Percentiles rank a stretch among this genome's conserved stretches.
Evolutionary conservation across 2,113 vertebrate species (phyloP).

Genomic region (Pogonocichla stellata): DNA sequence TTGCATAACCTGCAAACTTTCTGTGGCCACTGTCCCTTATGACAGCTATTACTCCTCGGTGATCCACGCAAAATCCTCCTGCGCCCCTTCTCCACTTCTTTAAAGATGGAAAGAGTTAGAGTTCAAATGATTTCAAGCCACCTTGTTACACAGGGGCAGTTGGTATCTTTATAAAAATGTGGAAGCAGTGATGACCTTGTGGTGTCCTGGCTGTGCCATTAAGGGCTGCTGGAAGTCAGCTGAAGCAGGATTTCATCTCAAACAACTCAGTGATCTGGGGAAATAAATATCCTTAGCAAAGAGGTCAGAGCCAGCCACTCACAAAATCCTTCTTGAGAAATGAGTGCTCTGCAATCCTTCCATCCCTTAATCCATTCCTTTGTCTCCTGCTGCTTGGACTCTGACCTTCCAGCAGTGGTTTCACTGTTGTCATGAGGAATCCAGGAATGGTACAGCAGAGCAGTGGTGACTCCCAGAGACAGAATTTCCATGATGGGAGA

Average conservation of each 20-base stretch:
- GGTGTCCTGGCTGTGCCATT: not conserved
- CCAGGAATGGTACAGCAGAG: not conserved
- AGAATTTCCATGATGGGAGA: not conserved
- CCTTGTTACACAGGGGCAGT: accelerated
- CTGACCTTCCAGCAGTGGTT: not conserved
- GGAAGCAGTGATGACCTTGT: not conserved
- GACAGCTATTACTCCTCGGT: not conserved
- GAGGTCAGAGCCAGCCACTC: not conserved
- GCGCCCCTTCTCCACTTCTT: not conserved
- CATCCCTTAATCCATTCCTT: not conserved
- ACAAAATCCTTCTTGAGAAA: not conserved
- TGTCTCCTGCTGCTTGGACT: not conserved
- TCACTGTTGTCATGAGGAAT: not conserved
- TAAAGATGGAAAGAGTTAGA: not conserved
- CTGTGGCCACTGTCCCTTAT: not conserved
- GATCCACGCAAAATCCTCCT: not conserved
- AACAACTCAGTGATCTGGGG: not conserved
- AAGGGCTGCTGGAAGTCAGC: not conserved
- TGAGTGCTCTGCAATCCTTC: not conserved
- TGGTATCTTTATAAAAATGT: not conserved
- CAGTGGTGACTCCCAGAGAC: not conserved
- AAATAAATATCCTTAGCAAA: not conserved
- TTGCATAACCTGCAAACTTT: not conserved
- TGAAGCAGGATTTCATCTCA: not conserved
- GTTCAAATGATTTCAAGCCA: not conserved